Percentiles rank a stretch among this genome's conserved stretches.
These are phyloP conservation scores for Neocrepidodera transversa DNA, from an alignment of 2,888 invertebrate species.

Conservation along the genomic window DNA sequence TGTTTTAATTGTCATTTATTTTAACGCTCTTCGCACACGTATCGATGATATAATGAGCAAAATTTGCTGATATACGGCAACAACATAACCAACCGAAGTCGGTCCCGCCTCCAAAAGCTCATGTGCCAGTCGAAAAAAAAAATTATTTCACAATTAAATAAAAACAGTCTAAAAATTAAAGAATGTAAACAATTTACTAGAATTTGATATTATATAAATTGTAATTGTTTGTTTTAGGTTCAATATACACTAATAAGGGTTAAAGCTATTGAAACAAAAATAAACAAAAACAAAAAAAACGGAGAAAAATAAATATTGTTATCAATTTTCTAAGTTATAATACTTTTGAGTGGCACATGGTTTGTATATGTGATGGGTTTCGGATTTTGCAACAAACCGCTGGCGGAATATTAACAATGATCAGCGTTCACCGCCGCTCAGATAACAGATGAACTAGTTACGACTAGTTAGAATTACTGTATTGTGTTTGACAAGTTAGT, in stretches of 20 bases:
- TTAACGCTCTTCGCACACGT: constrained; percentile 38
- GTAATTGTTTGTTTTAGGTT: too few relatives aligned
- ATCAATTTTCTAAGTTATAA: too few relatives aligned
- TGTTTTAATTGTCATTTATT: constrained; percentile 41
- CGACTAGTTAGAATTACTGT: constrained; percentile 5
- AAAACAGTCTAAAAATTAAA: too few relatives aligned
- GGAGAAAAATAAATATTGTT: too few relatives aligned
- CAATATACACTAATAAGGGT: too few relatives aligned
- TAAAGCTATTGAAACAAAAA: too few relatives aligned
- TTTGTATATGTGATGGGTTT: not conserved
- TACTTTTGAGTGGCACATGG: not conserved
- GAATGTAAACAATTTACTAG: too few relatives aligned
- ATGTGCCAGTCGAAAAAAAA: not conserved
- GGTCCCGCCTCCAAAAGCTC: not conserved
- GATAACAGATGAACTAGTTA: constrained; percentile 19
- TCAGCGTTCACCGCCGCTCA: constrained; percentile 2
- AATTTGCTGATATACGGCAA: constrained; percentile 38
- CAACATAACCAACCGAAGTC: not conserved
- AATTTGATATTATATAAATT: too few relatives aligned
- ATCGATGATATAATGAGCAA: constrained; percentile 37
- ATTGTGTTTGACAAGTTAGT: not conserved
- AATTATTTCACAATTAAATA: too few relatives aligned
- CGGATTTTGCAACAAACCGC: constrained; percentile 25
- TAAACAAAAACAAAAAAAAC: too few relatives aligned
- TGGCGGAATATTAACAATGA: constrained; percentile 26